These are phyloP conservation scores for Drosophila ironensis DNA, from an alignment of 1,140 invertebrate species.

Conservation along the genomic window DNA sequence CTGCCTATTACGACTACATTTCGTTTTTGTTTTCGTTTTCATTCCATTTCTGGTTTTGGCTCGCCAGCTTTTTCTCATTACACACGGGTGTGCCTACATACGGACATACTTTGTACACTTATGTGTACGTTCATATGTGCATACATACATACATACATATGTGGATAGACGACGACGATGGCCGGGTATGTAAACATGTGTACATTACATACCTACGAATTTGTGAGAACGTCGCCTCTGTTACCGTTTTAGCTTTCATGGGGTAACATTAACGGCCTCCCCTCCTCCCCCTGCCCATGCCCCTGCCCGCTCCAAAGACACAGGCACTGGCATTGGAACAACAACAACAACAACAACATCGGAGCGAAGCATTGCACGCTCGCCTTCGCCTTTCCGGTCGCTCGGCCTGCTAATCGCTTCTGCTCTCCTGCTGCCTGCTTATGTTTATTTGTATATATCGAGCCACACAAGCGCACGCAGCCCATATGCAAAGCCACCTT, in stretches of 20 bases:
- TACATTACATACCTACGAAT: slow-evolving; percentile 51
- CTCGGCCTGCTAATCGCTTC: slow-evolving; percentile 68
- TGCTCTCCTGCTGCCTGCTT: slow-evolving; percentile 73
- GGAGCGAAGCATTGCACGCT: slow-evolving; percentile 43
- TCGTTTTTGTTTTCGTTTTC: slow-evolving; percentile 68
- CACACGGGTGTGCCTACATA: slow-evolving; percentile 37
- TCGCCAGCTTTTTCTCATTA: slow-evolving; percentile 58
- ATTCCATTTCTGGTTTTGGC: slow-evolving; percentile 72
- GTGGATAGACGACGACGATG: slow-evolving; percentile 32
- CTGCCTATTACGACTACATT: slow-evolving; percentile 70
- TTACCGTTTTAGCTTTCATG: slow-evolving; percentile 76
- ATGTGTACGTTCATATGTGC: background rate
- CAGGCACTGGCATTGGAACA: slow-evolving; percentile 40
- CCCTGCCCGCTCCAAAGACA: slow-evolving; percentile 30
- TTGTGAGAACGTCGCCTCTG: slow-evolving; percentile 64
- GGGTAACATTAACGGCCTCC: slow-evolving; percentile 50
- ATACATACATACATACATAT: slow-evolving; percentile 9
- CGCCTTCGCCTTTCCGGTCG: slow-evolving; percentile 34
- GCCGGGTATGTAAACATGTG: slow-evolving; percentile 36
- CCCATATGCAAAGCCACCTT: slow-evolving; percentile 67
- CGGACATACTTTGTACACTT: slow-evolving; percentile 5
- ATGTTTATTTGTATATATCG: slow-evolving; percentile 81
- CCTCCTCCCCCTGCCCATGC: slow-evolving; percentile 9
- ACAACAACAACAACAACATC: slow-evolving; percentile 49
- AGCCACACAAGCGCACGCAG: slow-evolving; percentile 75